Evolutionary conservation across 2,888 invertebrate genomes (phyloP), one percentile per base, ranked within the genome.

Genomic region (Apoda limacodes): DNA sequence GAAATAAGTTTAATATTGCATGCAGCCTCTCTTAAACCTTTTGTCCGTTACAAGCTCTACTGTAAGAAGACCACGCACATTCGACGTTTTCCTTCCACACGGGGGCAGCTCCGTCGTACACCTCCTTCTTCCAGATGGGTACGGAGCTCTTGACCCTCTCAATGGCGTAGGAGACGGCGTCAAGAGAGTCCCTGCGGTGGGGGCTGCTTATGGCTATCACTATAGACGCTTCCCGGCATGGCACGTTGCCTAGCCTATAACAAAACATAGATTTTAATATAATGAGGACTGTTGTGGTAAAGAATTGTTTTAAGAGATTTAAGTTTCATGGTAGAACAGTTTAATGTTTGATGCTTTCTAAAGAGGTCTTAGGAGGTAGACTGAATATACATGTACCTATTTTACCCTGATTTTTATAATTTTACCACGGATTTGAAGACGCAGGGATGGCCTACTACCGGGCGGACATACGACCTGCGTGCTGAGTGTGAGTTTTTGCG

Each of bases 121-220:
- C 80, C 81, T 98, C 97, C 64, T 95, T 95, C 70, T 98, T 98
- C 96, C 97, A 98, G 36, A 98, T 94, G 0, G 98, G 96, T 17
- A 96, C 96, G 13, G 83, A 83, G 32, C 88, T 85, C 64, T 98
- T 98, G 1, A 98, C 80, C 32, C 83, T 83, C 46, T 98, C 90
- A 42, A 98, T 94, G 45, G 92, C 89, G 72, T 82, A 89, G 28
- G 89, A 83, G 0, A 94, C 90, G 2, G 96, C 93, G 46, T 88
- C 86, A 4, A 97, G 76, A 0, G 95, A 89, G 32, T 91, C 92
- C 27, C 83, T 76, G 15, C 98, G 83, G 66, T 97, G 97, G 0
- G 93, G 88, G 9, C 96, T 92, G 33, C 95, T 93, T 14, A 94
- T 83, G 0, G 94, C 96, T 42, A 98, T 93, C 5, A 95, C 85